Conservation (phyloP, 2,113 vertebrate genomes). For the Melanerpes formicivorus region DNA sequence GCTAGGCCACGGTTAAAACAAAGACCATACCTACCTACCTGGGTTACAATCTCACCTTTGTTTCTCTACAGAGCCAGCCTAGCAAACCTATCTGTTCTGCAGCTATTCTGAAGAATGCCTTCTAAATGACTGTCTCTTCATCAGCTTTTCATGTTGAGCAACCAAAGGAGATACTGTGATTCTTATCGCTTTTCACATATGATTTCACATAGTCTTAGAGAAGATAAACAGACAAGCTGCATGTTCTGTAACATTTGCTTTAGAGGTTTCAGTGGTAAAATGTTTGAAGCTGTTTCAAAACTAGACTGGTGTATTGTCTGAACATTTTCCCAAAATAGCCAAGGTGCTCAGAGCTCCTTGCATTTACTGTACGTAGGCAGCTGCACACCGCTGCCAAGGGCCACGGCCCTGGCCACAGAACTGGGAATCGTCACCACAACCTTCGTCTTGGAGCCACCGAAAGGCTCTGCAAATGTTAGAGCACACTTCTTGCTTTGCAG, state of each 20-base stretch:
- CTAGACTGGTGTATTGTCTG: slow-evolving; percentile 33
- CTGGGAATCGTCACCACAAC: neutral
- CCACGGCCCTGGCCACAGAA: neutral
- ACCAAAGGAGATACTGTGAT: slow-evolving; percentile 39
- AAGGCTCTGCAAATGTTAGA: neutral
- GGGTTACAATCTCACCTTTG: neutral
- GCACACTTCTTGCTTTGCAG: rapidly evolving
- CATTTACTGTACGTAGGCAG: neutral
- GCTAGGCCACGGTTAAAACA: neutral
- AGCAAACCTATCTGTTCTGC: slow-evolving; percentile 8
- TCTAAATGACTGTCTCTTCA: slow-evolving; percentile 43
- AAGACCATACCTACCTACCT: neutral
- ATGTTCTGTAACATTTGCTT: slow-evolving; percentile 54
- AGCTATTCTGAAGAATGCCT: slow-evolving; percentile 54
- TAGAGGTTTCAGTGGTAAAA: slow-evolving; percentile 41
- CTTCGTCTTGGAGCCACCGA: neutral
- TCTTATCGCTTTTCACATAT: slow-evolving; percentile 47
- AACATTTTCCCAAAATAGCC: slow-evolving; percentile 42
- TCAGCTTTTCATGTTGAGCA: slow-evolving; percentile 50
- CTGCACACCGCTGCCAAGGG: neutral
- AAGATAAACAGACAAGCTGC: slow-evolving; percentile 44
- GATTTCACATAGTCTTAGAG: slow-evolving; percentile 28
- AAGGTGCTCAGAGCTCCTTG: neutral
- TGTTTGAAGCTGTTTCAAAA: slow-evolving; percentile 57
- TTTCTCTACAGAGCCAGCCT: neutral